Conservation (phyloP, 2,113 vertebrate genomes). For the Accipiter virgatus region DNA sequence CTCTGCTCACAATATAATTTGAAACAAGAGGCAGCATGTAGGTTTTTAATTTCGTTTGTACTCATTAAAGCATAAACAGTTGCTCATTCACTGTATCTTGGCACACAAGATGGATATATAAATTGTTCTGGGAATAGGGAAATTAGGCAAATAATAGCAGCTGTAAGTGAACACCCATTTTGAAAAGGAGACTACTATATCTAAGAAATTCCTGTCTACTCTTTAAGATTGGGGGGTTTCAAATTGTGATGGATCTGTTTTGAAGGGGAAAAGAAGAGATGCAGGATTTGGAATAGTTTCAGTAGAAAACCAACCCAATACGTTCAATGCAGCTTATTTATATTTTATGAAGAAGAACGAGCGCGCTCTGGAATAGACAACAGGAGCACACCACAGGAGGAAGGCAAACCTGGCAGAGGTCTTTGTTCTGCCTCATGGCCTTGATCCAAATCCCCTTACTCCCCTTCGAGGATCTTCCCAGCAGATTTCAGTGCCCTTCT, state of each 20-base stretch:
- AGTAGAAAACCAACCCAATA: background rate
- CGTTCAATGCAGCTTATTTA: background rate
- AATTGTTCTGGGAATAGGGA: background rate
- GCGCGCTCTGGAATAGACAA: background rate
- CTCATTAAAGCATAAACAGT: slow-evolving; percentile 39
- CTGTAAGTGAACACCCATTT: background rate
- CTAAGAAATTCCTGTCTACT: background rate
- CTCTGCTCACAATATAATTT: background rate
- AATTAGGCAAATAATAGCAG: background rate
- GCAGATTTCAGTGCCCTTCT: background rate
- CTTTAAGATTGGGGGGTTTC: background rate
- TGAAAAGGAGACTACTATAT: background rate
- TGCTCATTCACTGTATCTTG: slow-evolving; percentile 18
- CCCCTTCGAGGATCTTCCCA: background rate
- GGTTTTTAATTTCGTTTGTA: slow-evolving; percentile 34
- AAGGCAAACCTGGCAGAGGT: background rate
- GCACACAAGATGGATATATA: background rate
- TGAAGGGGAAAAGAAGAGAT: background rate
- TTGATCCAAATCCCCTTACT: background rate
- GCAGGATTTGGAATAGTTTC: background rate
- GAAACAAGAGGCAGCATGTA: slow-evolving; percentile 17
- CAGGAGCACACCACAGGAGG: background rate
- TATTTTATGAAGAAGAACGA: background rate
- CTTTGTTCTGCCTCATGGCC: background rate
- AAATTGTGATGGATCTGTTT: background rate